Conservation (phyloP, 2,113 vertebrate genomes). For the Hydropotes inermis region DNA sequence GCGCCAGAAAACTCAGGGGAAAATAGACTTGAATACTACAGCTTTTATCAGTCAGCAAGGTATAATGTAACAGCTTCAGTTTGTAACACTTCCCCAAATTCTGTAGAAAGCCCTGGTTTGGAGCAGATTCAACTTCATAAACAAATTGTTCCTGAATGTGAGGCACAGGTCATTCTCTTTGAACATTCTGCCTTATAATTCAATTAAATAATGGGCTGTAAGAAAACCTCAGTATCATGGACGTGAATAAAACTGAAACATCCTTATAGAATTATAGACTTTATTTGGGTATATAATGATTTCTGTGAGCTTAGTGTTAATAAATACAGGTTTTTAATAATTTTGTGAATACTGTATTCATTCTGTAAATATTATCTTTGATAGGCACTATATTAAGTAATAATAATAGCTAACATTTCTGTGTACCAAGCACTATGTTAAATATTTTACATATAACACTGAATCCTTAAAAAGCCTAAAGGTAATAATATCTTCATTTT, state of each 20-base stretch:
- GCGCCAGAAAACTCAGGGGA: slow-evolving; percentile 78
- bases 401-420: slow-evolving; percentile 20
- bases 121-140: slow-evolving; percentile 81
- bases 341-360: slow-evolving; percentile 56
- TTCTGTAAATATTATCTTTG: slow-evolving; percentile 37
- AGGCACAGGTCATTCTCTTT: slow-evolving; percentile 87
- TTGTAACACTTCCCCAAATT: slow-evolving; percentile 63
- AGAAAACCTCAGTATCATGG: not conserved
- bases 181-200: slow-evolving; percentile 85
- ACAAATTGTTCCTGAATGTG: slow-evolving; percentile 78
- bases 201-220: not conserved
- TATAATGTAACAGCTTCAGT: slow-evolving; percentile 79
- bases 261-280: slow-evolving; percentile 12
- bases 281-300: slow-evolving; percentile 46
- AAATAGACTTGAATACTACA: slow-evolving; percentile 85
- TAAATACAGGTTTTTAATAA: slow-evolving; percentile 53
- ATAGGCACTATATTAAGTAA: not conserved
- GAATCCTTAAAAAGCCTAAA: not conserved
- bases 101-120: slow-evolving; percentile 74
- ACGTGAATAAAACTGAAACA: slow-evolving; percentile 4
- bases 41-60: slow-evolving; percentile 85
- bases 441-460: not conserved
- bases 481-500: not conserved
- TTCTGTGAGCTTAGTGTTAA: slow-evolving; percentile 63
- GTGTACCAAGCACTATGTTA: not conserved